Evolutionary conservation across 2,797 vertebrate genomes (phyloP).

Genomic region (Sebastes paucispinis): DNA sequence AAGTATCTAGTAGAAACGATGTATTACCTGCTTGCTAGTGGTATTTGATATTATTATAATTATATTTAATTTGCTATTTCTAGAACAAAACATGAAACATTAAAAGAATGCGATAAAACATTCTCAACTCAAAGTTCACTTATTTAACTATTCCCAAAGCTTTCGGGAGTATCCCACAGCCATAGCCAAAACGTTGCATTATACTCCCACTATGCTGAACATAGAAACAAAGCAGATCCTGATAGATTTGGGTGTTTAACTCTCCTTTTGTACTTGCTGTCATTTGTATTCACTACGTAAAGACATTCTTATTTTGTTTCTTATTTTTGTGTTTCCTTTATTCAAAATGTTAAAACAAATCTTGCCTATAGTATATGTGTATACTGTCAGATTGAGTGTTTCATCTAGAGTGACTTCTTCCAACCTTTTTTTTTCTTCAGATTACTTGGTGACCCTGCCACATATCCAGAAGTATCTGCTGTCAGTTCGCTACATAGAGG

Average conservation of each 20-base stretch:
- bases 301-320: not conserved
- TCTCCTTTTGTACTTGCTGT: not conserved
- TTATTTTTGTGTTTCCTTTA: not conserved
- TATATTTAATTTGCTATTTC: not conserved
- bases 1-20: not conserved
- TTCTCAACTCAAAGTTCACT: too few relatives aligned
- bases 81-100: not conserved
- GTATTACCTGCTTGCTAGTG: not conserved
- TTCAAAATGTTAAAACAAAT: not conserved
- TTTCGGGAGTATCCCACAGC: not conserved
- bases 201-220: not conserved
- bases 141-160: not conserved
- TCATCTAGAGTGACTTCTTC: not conserved
- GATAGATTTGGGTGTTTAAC: not conserved
- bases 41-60: not conserved
- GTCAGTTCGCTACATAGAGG: constrained; percentile 95
- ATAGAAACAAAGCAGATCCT: not conserved
- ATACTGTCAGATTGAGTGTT: not conserved
- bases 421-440: constrained; percentile 63
- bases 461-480: constrained; percentile 95
- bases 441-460: constrained; percentile 89
- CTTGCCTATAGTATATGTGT: too few relatives aligned
- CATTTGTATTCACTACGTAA: not conserved
- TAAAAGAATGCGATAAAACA: not conserved
- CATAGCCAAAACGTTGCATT: not conserved